Percentiles rank a stretch among this genome's conserved stretches.
Conservation (phyloP, 2,797 vertebrate genomes). For the Poeciliopsis presidionis region DNA sequence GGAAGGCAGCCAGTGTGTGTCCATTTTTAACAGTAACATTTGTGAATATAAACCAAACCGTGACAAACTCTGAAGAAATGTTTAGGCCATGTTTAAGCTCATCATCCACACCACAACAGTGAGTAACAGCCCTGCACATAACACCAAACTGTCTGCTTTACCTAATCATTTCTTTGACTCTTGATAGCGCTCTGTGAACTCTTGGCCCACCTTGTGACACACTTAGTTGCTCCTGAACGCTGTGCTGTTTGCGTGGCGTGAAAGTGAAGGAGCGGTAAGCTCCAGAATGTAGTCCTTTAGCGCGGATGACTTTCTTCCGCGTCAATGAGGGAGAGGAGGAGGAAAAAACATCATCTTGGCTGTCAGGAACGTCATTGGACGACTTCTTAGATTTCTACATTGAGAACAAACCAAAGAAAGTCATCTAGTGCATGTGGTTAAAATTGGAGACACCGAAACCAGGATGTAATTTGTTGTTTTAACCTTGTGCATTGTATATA, state of each 20-base stretch:
- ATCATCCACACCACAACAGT: slow-evolving; percentile 25
- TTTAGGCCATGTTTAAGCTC: slow-evolving; percentile 24
- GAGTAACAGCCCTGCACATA: slow-evolving; percentile 43
- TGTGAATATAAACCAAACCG: background rate
- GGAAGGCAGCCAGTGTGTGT: background rate
- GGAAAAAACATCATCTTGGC: slow-evolving; percentile 79
- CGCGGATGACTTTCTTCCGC: slow-evolving; percentile 93
- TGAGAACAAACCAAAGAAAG: background rate
- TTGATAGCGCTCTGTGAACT: slow-evolving; percentile 76
- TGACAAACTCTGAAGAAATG: background rate
- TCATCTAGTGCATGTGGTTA: background rate
- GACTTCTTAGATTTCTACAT: slow-evolving; percentile 50
- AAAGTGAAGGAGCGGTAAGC: slow-evolving; percentile 92
- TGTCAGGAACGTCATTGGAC: slow-evolving; percentile 41
- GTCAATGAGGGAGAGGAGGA: slow-evolving; percentile 87
- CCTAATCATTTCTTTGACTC: slow-evolving; percentile 80
- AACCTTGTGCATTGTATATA: background rate
- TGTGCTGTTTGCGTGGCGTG: slow-evolving; percentile 84
- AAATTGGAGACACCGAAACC: no score
- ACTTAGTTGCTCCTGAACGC: slow-evolving; percentile 78
- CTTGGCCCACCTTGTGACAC: slow-evolving; percentile 79
- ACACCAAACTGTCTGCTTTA: slow-evolving; percentile 63
- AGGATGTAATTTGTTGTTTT: background rate
- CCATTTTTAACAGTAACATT: background rate
- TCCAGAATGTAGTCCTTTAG: slow-evolving; percentile 90